Base-by-base conservation (phyloP, 2,113 vertebrate species). In the Argyrosomus japonicus region DNA sequence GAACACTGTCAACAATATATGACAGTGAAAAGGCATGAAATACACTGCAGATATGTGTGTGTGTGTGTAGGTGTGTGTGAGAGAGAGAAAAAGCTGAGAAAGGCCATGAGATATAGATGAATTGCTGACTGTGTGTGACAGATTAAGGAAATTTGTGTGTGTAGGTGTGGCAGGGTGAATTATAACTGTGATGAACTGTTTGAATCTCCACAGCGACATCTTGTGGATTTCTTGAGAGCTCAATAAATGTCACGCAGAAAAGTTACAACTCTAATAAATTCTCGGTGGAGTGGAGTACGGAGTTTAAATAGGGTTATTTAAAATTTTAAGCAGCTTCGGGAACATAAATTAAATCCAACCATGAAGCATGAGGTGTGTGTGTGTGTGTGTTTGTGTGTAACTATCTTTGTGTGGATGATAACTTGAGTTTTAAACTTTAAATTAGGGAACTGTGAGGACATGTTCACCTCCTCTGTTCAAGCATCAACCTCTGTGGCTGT, bases 81-180 rank as follows among this genome's bases (percentile, higher is more conserved):
- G 32, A 21, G n/a, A 47, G 51, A 50, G 5, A 25, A 36, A 65
- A 76, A 70, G 48, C 25, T 43, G 77, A 83, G 62, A 36, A 25
- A 36, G 21, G n/a, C 56, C 43, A 47, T 85, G 57, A 86, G 84
- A 89, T 77, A 88, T 77, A 65, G 74, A 87, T 84, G 68, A 87
- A 78, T 40, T 15, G 10, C 78, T 77, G 64, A 71, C 63, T 50
- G 63, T 27, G 71, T 67, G 71, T 50, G 82, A 71, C 63, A 82
- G 70, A 83, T 78, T 60, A 71, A 75, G 64, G 47, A 68, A 76
- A 36, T 68, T 3, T 32, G n/a, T 77, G 57, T 77, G 54, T 25
- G 53, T n/a, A 5, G 1, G 10, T 25, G 53, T 51, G 65, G 62
- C 45, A 45, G 50, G 21, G 40, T 70, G 62, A 70, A 67, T 71